Evolutionary conservation across 2,888 invertebrate species (phyloP), one percentile per base, ranked within the genome.

Genomic region (Cosmorhoe ocellata): DNA sequence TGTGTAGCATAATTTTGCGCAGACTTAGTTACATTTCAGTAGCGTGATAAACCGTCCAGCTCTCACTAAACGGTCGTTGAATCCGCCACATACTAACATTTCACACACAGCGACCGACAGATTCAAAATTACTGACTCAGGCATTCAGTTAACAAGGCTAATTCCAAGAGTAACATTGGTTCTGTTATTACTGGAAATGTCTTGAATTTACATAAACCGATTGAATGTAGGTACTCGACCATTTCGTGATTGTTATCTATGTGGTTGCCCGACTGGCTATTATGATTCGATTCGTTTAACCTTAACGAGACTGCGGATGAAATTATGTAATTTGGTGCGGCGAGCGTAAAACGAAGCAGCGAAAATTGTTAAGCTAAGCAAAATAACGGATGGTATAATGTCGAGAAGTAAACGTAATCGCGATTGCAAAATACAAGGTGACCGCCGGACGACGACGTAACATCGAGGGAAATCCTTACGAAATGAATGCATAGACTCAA

Each of bases 391-490:
- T 32, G 30, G 39, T 51, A 51, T 51, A 51, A 48, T 46, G 32
- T 41, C 43, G 30, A 45, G 43, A 49, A 36, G 39, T 46, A 52
- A 40, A 39, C 31, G 37, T 37, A 45, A 52, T 40, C 40, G 13
- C 41, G 34, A 44, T 51, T 51, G 40, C 53, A 22, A 43, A 51
- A 53, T 28, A 53, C 48, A 56, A 40, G 39, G 11, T 9, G 51
- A 48, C 54, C 12, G 14, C 24, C 26, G 33, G 47, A 28, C 38
- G 33, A 14, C 10, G 24, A 42, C 52, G 47, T 64, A 56, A 67
- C 76, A 79, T 78, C 74, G 75, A 79, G 74, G 69, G 68, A 71
- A 73, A 69, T 73, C 71, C 69, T 73, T 63, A 67, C 37, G 61
- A 54, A 63, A 55, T 60, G 55, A 64, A 69, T 49, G 42, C 59